Conservation (phyloP, 2,888 invertebrate species). For the Heliconius aoede region DNA sequence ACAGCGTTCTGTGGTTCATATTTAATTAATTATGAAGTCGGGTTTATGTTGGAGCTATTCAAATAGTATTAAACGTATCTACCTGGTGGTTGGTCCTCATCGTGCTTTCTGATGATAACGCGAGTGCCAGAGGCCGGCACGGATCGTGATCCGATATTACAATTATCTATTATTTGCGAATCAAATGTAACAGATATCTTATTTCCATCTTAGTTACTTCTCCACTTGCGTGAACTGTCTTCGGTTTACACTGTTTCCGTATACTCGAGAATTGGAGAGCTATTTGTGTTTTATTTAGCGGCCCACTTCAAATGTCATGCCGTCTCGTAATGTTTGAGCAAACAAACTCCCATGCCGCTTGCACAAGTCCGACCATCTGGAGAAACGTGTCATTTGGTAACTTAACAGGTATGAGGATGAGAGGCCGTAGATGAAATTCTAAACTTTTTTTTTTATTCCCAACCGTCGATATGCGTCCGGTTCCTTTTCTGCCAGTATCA, state of each 20-base stretch:
- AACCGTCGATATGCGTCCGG: slow-evolving; percentile 69
- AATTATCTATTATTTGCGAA: slow-evolving; percentile 77
- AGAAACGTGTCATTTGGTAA: slow-evolving; percentile 77
- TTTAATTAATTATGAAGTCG: slow-evolving; percentile 74
- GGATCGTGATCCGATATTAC: slow-evolving; percentile 80
- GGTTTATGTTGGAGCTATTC: slow-evolving; percentile 49
- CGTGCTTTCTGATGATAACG: slow-evolving; percentile 67
- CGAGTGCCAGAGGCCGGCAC: slow-evolving; percentile 67
- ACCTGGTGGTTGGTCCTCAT: slow-evolving; percentile 58
- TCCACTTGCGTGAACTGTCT: slow-evolving; percentile 71
- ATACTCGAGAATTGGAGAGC: slow-evolving; percentile 66
- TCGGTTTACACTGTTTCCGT: slow-evolving; percentile 66
- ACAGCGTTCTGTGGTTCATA: slow-evolving; percentile 71
- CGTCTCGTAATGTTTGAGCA: slow-evolving; percentile 82
- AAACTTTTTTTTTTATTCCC: slow-evolving; percentile 64
- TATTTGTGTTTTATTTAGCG: slow-evolving; percentile 83
- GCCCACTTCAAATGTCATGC: slow-evolving; percentile 81
- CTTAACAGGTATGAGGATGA: slow-evolving; percentile 63
- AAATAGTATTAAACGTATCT: slow-evolving; percentile 64
- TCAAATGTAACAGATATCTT: slow-evolving; percentile 78
- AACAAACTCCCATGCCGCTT: slow-evolving; percentile 75
- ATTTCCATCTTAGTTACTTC: slow-evolving; percentile 76
- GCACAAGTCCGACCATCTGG: slow-evolving; percentile 80
- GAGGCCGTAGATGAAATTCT: slow-evolving; percentile 64
- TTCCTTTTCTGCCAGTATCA: slow-evolving; percentile 62